phyloP scores from a whole-genome alignment of 2,113 vertebrate species.

The Chaetodon auriga region DNA sequence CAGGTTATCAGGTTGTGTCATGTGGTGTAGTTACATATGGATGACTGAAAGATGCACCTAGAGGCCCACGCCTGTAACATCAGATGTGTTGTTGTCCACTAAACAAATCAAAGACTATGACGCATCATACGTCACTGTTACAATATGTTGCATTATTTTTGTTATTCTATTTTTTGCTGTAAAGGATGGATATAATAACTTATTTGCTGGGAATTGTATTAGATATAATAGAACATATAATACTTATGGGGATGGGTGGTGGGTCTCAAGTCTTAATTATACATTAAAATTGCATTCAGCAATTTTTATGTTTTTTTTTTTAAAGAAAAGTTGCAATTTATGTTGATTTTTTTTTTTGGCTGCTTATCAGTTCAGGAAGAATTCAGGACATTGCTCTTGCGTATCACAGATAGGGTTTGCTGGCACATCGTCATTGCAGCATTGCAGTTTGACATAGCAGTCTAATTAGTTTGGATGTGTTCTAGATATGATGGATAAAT shows the following conservation, averaged over 20 bases:
- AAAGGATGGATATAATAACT: slow-evolving; percentile 79
- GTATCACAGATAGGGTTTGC: slow-evolving; percentile 75
- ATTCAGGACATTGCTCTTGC: slow-evolving; percentile 79
- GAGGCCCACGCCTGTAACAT: slow-evolving; percentile 60
- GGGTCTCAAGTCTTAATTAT: slow-evolving; percentile 85
- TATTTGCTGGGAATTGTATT: slow-evolving; percentile 80
- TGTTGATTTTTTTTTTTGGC: slow-evolving; percentile 56
- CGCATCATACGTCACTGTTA: slow-evolving; percentile 65
- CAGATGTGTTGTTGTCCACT: slow-evolving; percentile 68
- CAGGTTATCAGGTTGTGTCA: slow-evolving; percentile 31
- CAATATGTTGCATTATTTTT: slow-evolving; percentile 75
- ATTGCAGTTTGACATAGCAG: slow-evolving; percentile 88
- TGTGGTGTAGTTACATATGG: slow-evolving; percentile 47
- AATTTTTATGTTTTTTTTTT: slow-evolving; percentile 64
- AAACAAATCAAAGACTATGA: slow-evolving; percentile 69
- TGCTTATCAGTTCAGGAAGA: slow-evolving; percentile 78
- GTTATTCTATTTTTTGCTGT: slow-evolving; percentile 79
- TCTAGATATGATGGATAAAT: slow-evolving; percentile 79
- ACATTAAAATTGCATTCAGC: slow-evolving; percentile 78
- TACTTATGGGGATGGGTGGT: slow-evolving; percentile 68
- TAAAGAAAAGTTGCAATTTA: slow-evolving; percentile 56
- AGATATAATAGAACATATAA: slow-evolving; percentile 75
- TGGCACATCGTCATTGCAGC: slow-evolving; percentile 85
- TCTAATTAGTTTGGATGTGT: slow-evolving; percentile 86
- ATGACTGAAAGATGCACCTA: slow-evolving; percentile 84